A percentile compares a stretch with the other conserved stretches of the same genome.
Evolutionary conservation across 2,888 invertebrate genomes (phyloP).

Genomic region (Pheosia gnoma): DNA sequence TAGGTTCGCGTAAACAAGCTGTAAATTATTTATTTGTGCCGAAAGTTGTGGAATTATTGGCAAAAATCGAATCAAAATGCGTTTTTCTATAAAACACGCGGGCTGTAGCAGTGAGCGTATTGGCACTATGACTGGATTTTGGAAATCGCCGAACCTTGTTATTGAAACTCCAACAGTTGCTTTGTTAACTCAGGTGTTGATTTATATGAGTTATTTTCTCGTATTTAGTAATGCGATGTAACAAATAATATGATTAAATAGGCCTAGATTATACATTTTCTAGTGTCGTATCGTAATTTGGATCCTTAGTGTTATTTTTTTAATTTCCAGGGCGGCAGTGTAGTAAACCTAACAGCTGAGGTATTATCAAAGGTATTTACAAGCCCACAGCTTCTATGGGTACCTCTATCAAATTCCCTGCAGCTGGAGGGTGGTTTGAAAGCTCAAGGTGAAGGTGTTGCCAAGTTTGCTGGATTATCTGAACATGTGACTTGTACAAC

Average conservation of each 20-base stretch:
- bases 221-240: no score
- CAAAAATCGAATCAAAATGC: conserved; percentile 82
- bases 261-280: no score
- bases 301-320: not conserved
- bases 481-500: conserved; percentile 78
- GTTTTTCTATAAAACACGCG: conserved; percentile 86
- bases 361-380: conserved; percentile 86
- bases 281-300: no score
- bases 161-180: conserved; percentile 91
- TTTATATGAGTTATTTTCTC: no score
- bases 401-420: conserved; percentile 88
- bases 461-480: conserved; percentile 88
- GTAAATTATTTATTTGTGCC: not conserved
- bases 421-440: conserved; percentile 86
- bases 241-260: no score
- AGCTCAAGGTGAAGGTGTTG: conserved; percentile 86
- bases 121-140: conserved; percentile 85
- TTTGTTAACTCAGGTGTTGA: conserved; percentile 88
- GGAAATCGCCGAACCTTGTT: conserved; percentile 78
- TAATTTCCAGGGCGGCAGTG: conserved; percentile 88
- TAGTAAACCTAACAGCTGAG: conserved; percentile 92
- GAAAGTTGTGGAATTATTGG: not conserved
- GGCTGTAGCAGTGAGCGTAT: conserved; percentile 86
- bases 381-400: conserved; percentile 86
- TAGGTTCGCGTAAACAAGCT: not conserved